Percentiles rank a stretch among this genome's conserved stretches.
Conservation (phyloP, 2,113 vertebrate species). For the Trematocara nigrifrons region DNA sequence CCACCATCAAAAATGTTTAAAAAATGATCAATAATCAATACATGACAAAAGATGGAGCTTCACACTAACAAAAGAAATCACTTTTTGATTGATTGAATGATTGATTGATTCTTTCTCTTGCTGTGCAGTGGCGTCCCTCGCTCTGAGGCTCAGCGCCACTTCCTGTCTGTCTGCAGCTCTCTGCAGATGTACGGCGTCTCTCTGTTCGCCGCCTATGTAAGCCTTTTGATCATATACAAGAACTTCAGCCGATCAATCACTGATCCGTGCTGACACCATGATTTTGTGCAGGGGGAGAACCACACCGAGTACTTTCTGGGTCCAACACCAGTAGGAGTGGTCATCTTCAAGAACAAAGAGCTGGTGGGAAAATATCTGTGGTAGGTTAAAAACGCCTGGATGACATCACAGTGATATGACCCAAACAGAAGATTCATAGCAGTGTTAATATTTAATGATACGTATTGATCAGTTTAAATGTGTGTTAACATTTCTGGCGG, state of each 20-base stretch:
- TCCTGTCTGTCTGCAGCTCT: constrained; percentile 80
- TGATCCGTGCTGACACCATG: neutral
- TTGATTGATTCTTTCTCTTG: neutral
- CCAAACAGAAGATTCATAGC: neutral
- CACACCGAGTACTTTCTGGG: constrained; percentile 88
- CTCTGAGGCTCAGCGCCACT: constrained; percentile 82
- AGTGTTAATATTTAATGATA: neutral
- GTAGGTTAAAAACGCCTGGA: constrained; percentile 63
- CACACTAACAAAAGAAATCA: neutral
- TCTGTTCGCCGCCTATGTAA: constrained; percentile 88
- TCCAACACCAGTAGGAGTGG: constrained; percentile 83
- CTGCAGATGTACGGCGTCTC: constrained; percentile 93
- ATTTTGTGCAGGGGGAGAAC: constrained; percentile 79
- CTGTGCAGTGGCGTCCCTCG: constrained; percentile 71
- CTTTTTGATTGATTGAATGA: neutral
- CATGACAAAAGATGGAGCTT: neutral
- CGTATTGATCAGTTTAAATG: neutral
- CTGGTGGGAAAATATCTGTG: constrained; percentile 94
- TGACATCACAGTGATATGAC: neutral
- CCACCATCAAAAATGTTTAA: neutral
- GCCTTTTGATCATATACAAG: constrained; percentile 12
- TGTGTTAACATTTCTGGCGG: neutral
- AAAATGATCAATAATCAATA: neutral
- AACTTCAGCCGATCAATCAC: neutral
- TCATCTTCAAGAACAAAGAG: constrained; percentile 89